These are phyloP conservation scores for Neotoma lepida DNA, from an alignment of 2,113 vertebrate species.

Conservation along the genomic window DNA sequence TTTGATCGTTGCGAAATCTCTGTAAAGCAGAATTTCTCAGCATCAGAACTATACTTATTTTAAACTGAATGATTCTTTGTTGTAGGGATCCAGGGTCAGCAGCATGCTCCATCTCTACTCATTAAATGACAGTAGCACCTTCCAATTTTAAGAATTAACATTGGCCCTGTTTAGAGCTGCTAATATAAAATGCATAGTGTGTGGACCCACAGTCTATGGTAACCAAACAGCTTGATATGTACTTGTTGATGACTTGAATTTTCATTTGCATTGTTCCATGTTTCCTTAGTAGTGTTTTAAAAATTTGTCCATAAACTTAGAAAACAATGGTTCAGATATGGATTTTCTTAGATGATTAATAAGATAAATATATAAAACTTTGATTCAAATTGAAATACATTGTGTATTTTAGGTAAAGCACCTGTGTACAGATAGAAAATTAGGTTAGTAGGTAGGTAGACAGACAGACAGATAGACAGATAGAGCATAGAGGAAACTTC, in stretches of 20 bases:
- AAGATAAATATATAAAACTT: not conserved
- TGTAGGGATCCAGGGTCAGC: not conserved
- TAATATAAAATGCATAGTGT: not conserved
- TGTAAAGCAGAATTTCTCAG: not conserved
- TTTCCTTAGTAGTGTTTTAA: not conserved
- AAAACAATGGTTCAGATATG: not conserved
- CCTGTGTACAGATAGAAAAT: not conserved
- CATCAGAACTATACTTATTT: not conserved
- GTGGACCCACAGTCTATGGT: not conserved
- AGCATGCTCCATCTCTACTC: no score
- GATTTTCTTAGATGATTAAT: slow-evolving; percentile 8
- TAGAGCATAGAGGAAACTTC: not conserved
- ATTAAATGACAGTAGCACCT: not conserved
- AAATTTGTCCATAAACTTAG: not conserved
- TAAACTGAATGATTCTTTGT: not conserved
- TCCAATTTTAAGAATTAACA: not conserved
- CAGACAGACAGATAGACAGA: not conserved
- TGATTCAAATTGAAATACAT: not conserved
- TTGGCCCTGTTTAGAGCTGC: not conserved
- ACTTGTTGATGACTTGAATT: not conserved
- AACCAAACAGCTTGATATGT: not conserved
- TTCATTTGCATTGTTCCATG: not conserved
- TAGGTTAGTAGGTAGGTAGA: not conserved
- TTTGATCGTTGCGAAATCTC: not conserved
- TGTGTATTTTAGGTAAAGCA: not conserved